These are phyloP conservation scores for Ischnura elegans DNA, from an alignment of 2,888 invertebrate species.

Conservation along the genomic window DNA sequence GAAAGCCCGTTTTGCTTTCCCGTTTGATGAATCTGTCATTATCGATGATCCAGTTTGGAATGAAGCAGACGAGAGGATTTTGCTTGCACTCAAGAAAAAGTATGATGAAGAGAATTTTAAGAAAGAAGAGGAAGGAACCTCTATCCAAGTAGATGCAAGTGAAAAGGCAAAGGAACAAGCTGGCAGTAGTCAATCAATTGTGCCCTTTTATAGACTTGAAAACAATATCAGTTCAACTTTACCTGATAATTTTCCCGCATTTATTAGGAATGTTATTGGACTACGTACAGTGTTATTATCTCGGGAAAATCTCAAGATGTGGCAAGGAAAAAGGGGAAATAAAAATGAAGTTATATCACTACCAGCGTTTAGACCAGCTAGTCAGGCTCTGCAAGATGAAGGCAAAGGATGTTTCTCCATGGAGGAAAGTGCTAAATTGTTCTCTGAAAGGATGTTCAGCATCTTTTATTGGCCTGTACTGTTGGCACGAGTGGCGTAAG, in stretches of 20 bases:
- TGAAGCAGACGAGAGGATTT: neutral
- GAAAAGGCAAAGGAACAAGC: neutral
- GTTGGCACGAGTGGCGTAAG: slow-evolving; percentile 21
- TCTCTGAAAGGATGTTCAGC: slow-evolving; percentile 23
- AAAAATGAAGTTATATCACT: neutral
- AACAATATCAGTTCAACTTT: neutral
- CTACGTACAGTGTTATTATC: slow-evolving; percentile 44
- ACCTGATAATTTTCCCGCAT: neutral
- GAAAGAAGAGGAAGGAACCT: neutral
- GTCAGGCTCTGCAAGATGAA: neutral
- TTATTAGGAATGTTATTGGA: neutral
- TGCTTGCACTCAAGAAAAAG: slow-evolving; percentile 22
- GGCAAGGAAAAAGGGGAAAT: neutral
- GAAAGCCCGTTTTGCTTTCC: slow-evolving; percentile 26
- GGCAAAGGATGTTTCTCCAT: neutral
- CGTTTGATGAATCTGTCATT: slow-evolving; percentile 41
- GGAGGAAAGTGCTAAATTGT: slow-evolving; percentile 24
- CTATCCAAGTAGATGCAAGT: neutral
- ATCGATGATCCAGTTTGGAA: slow-evolving; percentile 11
- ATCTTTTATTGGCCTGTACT: slow-evolving; percentile 17
- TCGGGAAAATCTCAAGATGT: slow-evolving; percentile 13
- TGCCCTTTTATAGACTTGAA: neutral
- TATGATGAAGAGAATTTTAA: neutral
- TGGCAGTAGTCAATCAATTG: neutral
- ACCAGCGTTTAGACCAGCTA: neutral